A percentile compares a stretch with the other conserved stretches of the same genome.
Evolutionary conservation across 2,797 vertebrate species (phyloP).

Genomic region (Propithecus deckenii): DNA sequence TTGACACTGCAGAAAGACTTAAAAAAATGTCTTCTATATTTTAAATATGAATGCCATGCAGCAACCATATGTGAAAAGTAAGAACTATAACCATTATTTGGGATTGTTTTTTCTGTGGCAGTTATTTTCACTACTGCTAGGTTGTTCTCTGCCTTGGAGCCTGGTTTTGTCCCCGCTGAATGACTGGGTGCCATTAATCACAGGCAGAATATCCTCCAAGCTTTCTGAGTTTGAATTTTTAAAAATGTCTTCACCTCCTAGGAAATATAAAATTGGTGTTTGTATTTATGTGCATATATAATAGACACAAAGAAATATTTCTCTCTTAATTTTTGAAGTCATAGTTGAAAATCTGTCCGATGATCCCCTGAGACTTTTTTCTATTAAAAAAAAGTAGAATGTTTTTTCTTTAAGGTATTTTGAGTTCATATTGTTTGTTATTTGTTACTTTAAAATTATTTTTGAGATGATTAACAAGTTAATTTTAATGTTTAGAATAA

Average conservation of each 20-base stretch:
- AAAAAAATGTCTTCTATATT: not conserved
- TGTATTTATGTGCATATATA: not conserved
- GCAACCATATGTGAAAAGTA: not conserved
- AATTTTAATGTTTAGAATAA: slow-evolving; percentile 44
- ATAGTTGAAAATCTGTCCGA: slow-evolving; percentile 11
- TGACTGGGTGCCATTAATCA: not conserved
- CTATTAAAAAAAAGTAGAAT: not conserved
- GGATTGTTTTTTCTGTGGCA: not conserved
- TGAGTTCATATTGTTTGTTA: not conserved
- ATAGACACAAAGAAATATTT: not conserved
- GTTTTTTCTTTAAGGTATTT: slow-evolving; percentile 42
- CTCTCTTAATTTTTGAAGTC: slow-evolving; percentile 15
- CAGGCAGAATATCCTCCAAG: not conserved
- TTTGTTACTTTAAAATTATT: slow-evolving; percentile 43
- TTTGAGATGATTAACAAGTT: slow-evolving; percentile 21
- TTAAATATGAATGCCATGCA: slow-evolving; percentile 17
- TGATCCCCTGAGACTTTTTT: not conserved
- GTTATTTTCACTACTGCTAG: not conserved
- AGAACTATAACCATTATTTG: not conserved
- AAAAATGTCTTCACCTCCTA: not conserved
- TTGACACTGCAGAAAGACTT: not conserved
- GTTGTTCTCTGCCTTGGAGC: not conserved
- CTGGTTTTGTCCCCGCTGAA: not conserved
- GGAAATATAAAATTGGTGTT: not conserved
- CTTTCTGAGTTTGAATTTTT: slow-evolving; percentile 26